Evolutionary conservation across 2,113 vertebrate genomes (phyloP).

Genomic region (Colius striatus): DNA sequence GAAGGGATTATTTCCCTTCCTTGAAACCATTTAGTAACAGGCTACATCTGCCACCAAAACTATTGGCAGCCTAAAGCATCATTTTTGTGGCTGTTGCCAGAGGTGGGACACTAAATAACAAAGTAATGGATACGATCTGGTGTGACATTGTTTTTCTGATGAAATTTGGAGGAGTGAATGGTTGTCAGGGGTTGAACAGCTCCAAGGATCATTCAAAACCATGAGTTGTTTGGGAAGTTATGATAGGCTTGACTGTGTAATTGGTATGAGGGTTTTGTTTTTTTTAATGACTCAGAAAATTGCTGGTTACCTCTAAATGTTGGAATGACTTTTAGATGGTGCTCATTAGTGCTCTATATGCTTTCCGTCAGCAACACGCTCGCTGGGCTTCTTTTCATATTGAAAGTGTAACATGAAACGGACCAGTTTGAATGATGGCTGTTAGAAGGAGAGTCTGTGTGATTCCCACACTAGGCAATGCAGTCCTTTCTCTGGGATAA

Average conservation of each 20-base stretch:
- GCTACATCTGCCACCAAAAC: slow-evolving; percentile 12
- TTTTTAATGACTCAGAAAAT: slow-evolving; percentile 57
- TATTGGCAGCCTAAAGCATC: neutral
- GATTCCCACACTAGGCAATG: neutral
- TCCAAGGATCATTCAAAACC: neutral
- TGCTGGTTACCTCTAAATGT: slow-evolving; percentile 27
- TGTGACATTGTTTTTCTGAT: neutral
- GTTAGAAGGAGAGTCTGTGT: neutral
- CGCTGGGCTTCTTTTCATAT: slow-evolving; percentile 2
- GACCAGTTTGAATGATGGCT: neutral
- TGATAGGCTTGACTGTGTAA: slow-evolving; percentile 1
- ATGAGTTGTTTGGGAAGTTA: neutral
- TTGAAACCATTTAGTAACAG: slow-evolving; percentile 17
- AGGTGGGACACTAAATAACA: neutral
- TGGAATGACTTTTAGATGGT: slow-evolving; percentile 49
- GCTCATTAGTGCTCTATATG: slow-evolving; percentile 57
- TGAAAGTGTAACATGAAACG: slow-evolving; percentile 1
- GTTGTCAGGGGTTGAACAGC: neutral
- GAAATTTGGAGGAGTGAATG: neutral
- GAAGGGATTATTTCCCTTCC: slow-evolving; percentile 27
- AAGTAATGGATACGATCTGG: neutral
- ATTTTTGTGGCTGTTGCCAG: neutral
- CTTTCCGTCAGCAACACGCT: slow-evolving; percentile 25
- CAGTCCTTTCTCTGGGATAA: neutral
- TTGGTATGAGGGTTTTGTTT: neutral